Evolutionary conservation across 2,113 vertebrate genomes (phyloP), one percentile per base, ranked within the genome.

Genomic region (Actenoides lindsayi): DNA sequence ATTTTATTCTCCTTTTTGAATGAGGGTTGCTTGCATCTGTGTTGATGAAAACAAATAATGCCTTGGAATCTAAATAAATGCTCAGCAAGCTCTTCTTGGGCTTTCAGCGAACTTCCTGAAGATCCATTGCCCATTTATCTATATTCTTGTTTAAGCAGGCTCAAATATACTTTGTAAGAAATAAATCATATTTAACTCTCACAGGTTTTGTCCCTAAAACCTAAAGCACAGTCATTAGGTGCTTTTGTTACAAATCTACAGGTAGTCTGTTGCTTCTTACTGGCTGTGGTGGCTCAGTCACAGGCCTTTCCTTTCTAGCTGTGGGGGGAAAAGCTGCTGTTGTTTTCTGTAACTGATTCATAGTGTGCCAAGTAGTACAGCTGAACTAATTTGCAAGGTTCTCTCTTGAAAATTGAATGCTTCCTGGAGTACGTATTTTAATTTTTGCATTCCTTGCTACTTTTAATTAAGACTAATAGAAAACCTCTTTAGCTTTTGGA

Each of bases 301-400:
- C 56, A 51, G 87, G 74, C 60, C 59, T 89, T 82, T 67, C 83
- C 67, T 93, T 81, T 81, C 46, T 92, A 44, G 4, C 60, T 71
- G 30, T 64, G 64, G 56, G 54, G 54, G 80, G 18, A 54, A 59
- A 87, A 73, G 57, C 78, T 94, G 56, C 8, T 91, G 54, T 37
- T 95, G 71, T 96, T 93, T 83, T 83, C 73, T 83, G 68, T 44
- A 69, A 37, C 41, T 81, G 83, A 92, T 92, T 93, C 91, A 77
- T 31, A 76, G 53, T 4, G 18, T 87, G 89, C 80, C 73, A 93
- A 90, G 80, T 90, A 67, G 89, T 86, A 57, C 68, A 93, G 83
- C 89, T 96, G 76, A 83, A 90, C 59, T 92, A 21, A 80, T 93
- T 92, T 92, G 54, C 51, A 51, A 70, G 56, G 54, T 88, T 92